Conservation (phyloP, 2,113 vertebrate genomes). For the Kryptolebias marmoratus region DNA sequence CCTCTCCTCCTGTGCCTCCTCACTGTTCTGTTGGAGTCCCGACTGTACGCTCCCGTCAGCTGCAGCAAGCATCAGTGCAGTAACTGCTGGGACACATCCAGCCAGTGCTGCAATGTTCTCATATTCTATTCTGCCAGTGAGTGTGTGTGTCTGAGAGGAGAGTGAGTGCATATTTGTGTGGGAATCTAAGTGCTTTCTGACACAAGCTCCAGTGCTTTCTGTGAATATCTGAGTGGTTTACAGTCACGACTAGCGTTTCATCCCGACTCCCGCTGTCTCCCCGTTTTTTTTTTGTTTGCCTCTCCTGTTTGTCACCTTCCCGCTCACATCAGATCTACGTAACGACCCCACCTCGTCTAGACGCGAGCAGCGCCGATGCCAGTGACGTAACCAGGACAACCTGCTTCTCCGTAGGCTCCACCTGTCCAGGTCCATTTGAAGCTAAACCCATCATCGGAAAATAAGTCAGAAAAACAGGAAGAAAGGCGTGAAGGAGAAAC, state of each 20-base stretch:
- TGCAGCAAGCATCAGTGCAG: slow-evolving; percentile 71
- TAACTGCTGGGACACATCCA: slow-evolving; percentile 73
- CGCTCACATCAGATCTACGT: slow-evolving; percentile 32
- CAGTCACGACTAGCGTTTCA: slow-evolving; percentile 40
- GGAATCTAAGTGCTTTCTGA: slow-evolving; percentile 59
- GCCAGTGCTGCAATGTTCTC: slow-evolving; percentile 74
- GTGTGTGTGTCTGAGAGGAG: slow-evolving; percentile 29
- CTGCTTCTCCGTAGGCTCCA: slow-evolving; percentile 23
- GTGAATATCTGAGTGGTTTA: slow-evolving; percentile 61
- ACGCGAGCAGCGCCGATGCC: slow-evolving; percentile 38
- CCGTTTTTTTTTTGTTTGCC: neutral
- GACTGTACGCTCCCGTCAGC: slow-evolving; percentile 65
- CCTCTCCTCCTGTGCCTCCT: slow-evolving; percentile 17
- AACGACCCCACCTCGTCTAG: slow-evolving; percentile 35
- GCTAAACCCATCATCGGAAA: slow-evolving; percentile 3
- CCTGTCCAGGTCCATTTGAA: slow-evolving; percentile 20
- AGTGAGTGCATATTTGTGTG: slow-evolving; percentile 33
- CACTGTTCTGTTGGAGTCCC: slow-evolving; percentile 30
- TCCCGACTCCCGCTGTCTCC: neutral
- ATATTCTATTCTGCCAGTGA: slow-evolving; percentile 74
- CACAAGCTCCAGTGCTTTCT: slow-evolving; percentile 58
- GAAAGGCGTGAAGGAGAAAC: neutral
- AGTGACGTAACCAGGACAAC: slow-evolving; percentile 39
- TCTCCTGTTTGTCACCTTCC: slow-evolving; percentile 24
- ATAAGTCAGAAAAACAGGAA: slow-evolving; percentile 6